A percentile compares a stretch with the other conserved stretches of the same genome.
These are phyloP conservation scores for Lepetodrilus schrolli DNA, from an alignment of 2,888 invertebrate species.

Conservation along the genomic window DNA sequence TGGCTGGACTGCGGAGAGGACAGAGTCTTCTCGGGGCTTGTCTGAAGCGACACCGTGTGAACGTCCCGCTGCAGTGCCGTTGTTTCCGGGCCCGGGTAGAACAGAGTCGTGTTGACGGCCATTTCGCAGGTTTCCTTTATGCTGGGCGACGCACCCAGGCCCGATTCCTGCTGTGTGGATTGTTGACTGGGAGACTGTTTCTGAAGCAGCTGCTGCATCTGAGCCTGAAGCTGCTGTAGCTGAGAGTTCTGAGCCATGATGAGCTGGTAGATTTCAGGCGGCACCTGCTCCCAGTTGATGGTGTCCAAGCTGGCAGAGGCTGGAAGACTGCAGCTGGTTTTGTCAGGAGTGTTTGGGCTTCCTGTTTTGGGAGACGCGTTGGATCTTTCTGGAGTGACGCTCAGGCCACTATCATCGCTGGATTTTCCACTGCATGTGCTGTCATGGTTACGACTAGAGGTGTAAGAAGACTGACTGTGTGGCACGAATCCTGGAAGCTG, in stretches of 20 bases:
- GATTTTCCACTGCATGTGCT: slow-evolving; percentile 55
- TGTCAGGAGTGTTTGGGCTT: not conserved
- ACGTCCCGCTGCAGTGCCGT: not conserved
- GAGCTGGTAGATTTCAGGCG: slow-evolving; percentile 67
- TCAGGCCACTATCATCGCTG: slow-evolving; percentile 68
- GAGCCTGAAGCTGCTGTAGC: slow-evolving; percentile 67
- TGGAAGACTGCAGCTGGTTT: not conserved
- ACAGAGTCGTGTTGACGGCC: slow-evolving; percentile 61
- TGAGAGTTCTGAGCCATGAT: slow-evolving; percentile 69
- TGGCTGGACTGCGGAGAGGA: not conserved
- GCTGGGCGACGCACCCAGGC: not conserved
- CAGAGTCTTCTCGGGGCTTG: slow-evolving; percentile 40
- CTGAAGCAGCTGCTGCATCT: slow-evolving; percentile 64
- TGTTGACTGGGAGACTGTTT: slow-evolving; percentile 43
- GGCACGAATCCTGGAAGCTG: slow-evolving; percentile 16
- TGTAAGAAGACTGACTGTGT: slow-evolving; percentile 30
- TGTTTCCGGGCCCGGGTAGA: slow-evolving; percentile 34
- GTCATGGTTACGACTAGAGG: slow-evolving; percentile 42
- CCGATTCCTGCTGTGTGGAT: not conserved
- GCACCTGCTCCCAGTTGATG: slow-evolving; percentile 62
- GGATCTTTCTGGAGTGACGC: slow-evolving; percentile 63
- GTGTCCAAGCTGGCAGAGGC: not conserved
- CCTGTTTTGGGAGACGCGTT: slow-evolving; percentile 36
- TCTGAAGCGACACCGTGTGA: slow-evolving; percentile 42
- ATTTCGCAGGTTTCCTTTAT: slow-evolving; percentile 48